These are phyloP conservation scores for Lithophane socia DNA, from an alignment of 2,888 invertebrate genomes.

Conservation along the genomic window DNA sequence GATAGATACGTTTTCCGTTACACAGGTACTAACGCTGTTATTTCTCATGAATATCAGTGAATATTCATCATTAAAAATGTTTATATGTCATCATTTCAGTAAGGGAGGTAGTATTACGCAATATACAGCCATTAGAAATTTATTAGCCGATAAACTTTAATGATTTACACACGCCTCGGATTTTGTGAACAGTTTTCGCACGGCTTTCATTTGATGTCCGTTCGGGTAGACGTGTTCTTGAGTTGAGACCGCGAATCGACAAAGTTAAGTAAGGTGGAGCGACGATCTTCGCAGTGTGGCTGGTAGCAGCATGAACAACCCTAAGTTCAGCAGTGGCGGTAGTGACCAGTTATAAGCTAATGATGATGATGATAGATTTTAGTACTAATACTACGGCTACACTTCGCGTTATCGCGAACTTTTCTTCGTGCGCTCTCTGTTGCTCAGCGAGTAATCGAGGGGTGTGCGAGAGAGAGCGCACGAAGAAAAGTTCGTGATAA, in stretches of 20 bases:
- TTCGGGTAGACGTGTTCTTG: not conserved
- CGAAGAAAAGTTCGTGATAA: no score
- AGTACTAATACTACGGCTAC: no score
- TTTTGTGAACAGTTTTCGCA: slow-evolving; percentile 23
- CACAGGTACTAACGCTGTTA: not conserved
- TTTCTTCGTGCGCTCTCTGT: no score
- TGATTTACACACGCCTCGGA: slow-evolving; percentile 36
- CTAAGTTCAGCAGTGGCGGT: not conserved
- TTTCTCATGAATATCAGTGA: not conserved
- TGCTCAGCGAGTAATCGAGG: no score
- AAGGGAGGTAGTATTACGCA: slow-evolving; percentile 12
- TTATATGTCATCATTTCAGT: slow-evolving; percentile 5
- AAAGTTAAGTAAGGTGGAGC: not conserved
- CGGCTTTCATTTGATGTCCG: slow-evolving; percentile 1
- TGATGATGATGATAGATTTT: not conserved
- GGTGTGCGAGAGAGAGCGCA: no score
- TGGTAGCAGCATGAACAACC: not conserved
- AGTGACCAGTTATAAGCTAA: no score
- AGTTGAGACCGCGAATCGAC: not conserved
- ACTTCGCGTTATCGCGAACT: no score
- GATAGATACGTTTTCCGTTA: not conserved
- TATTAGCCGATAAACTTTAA: slow-evolving; percentile 88
- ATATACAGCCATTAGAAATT: slow-evolving; percentile 36
- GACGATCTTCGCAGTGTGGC: not conserved
- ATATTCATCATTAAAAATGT: slow-evolving; percentile 3